Conservation (phyloP, 2,888 invertebrate species). For the Hirtodrosophila alboralis region DNA sequence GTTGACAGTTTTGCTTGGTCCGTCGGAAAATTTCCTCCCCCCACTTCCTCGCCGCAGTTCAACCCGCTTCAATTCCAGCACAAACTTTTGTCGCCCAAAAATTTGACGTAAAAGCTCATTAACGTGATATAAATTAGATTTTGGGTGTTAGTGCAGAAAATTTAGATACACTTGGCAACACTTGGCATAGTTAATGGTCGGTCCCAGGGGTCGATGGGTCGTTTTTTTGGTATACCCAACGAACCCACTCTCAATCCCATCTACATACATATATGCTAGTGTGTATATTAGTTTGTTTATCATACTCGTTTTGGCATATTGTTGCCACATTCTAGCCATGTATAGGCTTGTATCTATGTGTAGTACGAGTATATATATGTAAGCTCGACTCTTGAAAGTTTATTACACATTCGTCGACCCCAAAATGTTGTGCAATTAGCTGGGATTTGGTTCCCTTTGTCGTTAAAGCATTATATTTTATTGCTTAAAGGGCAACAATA, state of each 20-base stretch:
- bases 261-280: constrained; percentile 8
- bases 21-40: constrained; percentile 15
- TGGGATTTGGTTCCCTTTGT: constrained; percentile 21
- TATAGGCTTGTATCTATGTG: constrained; percentile 3
- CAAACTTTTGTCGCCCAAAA: constrained; percentile 46
- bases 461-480: constrained; percentile 39
- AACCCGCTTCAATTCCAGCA: constrained; percentile 6
- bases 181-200: constrained; percentile 62
- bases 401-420: constrained; percentile 53
- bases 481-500: constrained; percentile 12
- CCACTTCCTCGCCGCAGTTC: too few relatives aligned
- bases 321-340: constrained; percentile 8
- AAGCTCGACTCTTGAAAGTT: constrained; percentile 28
- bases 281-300: constrained; percentile 9
- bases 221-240: neutral
- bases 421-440: constrained; percentile 54
- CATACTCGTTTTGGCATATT: constrained; percentile 50
- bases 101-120: constrained; percentile 75
- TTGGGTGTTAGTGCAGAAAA: constrained; percentile 73
- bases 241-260: too few relatives aligned
- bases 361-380: neutral
- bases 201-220: constrained; percentile 27
- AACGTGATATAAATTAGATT: constrained; percentile 78
- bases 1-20: constrained; percentile 65
- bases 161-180: constrained; percentile 66